Evolutionary conservation across 2,797 vertebrate species (phyloP).

Genomic region (Cryptoprocta ferox): DNA sequence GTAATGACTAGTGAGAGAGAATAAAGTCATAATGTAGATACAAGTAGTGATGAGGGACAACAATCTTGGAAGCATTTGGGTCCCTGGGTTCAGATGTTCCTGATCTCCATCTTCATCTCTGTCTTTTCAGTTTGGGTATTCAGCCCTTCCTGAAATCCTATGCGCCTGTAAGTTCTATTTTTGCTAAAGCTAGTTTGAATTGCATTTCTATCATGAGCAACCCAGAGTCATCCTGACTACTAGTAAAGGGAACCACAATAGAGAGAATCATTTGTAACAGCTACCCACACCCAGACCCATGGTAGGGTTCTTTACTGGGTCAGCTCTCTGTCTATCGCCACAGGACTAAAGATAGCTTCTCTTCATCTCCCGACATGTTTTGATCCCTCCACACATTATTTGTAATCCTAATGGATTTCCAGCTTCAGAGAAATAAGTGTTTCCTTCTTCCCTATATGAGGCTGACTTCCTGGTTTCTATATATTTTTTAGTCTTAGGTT

Average conservation of each 20-base stretch:
- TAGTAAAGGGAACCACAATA: background rate
- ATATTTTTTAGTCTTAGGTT: background rate
- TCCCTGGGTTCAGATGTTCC: background rate
- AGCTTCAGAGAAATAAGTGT: background rate
- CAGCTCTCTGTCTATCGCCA: background rate
- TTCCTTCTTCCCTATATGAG: background rate
- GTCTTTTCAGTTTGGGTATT: background rate
- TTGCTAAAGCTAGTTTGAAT: background rate
- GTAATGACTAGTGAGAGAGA: background rate
- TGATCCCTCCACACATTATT: background rate
- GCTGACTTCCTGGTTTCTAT: background rate
- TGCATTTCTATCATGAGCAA: background rate
- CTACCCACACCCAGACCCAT: background rate
- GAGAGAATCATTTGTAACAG: background rate
- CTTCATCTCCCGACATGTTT: background rate
- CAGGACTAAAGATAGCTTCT: background rate
- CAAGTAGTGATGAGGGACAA: background rate
- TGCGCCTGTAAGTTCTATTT: background rate
- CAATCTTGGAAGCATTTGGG: background rate
- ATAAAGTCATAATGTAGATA: background rate
- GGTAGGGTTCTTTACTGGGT: accelerated
- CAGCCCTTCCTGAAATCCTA: background rate
- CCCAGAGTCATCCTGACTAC: background rate
- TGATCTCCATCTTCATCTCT: background rate
- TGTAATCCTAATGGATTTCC: background rate